phyloP scores from a whole-genome alignment of 2,113 vertebrate genomes.

The Ailurus styani region DNA sequence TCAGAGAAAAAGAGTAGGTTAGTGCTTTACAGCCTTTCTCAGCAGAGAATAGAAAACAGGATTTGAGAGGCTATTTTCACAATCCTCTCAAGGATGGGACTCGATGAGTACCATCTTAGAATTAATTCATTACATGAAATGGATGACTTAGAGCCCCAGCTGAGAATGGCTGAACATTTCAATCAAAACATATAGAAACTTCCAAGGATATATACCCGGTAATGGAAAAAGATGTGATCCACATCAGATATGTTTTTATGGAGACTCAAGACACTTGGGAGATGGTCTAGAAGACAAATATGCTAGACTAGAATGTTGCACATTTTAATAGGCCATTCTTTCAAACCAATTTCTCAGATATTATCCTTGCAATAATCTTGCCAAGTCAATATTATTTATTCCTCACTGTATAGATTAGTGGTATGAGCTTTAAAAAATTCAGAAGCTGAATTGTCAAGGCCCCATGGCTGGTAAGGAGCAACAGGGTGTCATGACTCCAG shows the following conservation, averaged over 20 bases:
- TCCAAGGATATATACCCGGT: neutral
- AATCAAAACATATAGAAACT: neutral
- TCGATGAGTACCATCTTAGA: neutral
- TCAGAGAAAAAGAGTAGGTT: neutral
- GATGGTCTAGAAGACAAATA: neutral
- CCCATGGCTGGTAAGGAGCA: neutral
- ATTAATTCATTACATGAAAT: neutral
- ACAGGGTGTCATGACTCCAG: accelerated
- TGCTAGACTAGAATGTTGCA: neutral
- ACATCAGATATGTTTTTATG: neutral
- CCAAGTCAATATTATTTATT: neutral
- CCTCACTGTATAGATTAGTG: neutral
- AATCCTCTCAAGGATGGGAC: neutral
- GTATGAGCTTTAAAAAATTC: neutral
- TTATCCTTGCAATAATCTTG: neutral
- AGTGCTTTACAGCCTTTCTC: neutral
- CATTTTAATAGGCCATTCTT: neutral
- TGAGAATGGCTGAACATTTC: neutral
- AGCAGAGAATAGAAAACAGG: neutral
- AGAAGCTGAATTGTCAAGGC: neutral
- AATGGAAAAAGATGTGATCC: neutral
- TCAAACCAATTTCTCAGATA: neutral
- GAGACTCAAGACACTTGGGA: neutral
- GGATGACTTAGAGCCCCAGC: neutral
- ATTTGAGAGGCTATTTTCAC: neutral